A percentile compares a stretch with the other conserved stretches of the same genome.
These are phyloP conservation scores for Daphoenositta chrysoptera DNA, from an alignment of 2,113 vertebrate genomes.

Conservation along the genomic window DNA sequence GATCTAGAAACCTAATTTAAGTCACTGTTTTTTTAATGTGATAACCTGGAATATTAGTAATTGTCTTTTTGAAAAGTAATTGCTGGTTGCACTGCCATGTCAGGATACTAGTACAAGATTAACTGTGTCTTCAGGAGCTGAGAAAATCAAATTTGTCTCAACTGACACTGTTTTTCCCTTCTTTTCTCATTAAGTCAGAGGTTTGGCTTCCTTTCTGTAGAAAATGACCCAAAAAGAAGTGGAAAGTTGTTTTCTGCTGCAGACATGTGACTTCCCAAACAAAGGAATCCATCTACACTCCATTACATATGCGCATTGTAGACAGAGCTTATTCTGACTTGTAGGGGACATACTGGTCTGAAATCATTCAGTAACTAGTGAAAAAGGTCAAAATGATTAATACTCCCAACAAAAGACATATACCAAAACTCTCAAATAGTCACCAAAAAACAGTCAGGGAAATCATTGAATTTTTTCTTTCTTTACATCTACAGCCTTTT, in stretches of 20 bases:
- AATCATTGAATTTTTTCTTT: neutral
- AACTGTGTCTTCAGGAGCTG: neutral
- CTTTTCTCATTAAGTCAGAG: neutral
- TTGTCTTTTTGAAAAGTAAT: neutral
- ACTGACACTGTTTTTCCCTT: neutral
- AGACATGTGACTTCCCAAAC: neutral
- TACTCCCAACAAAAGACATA: neutral
- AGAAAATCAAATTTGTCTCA: neutral
- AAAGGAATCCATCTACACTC: neutral
- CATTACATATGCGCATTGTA: neutral
- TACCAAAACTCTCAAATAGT: neutral
- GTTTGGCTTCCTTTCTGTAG: neutral
- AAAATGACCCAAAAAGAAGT: neutral
- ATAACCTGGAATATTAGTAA: neutral
- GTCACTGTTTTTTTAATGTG: neutral
- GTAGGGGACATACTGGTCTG: neutral
- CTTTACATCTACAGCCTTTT: neutral
- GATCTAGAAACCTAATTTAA: neutral
- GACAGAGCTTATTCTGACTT: neutral
- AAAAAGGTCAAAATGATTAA: neutral
- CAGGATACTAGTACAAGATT: neutral
- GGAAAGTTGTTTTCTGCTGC: neutral
- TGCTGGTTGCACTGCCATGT: rapidly evolving
- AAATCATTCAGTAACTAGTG: neutral
- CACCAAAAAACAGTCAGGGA: neutral